Conservation (phyloP, 2,888 invertebrate species). For the Tenthredo mesomela region DNA sequence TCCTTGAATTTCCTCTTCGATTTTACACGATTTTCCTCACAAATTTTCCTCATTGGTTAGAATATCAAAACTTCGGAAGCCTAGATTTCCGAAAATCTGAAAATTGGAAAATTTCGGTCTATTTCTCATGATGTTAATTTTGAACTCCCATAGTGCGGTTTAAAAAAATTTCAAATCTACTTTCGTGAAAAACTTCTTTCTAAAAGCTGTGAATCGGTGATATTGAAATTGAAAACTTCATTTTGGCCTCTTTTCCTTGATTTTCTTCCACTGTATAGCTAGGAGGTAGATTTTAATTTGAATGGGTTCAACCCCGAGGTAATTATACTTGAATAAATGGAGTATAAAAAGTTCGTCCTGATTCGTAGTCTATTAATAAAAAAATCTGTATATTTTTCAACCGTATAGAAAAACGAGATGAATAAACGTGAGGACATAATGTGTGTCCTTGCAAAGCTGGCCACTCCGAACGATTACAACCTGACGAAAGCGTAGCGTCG, state of each 20-base stretch:
- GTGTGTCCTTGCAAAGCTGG: constrained; percentile 8
- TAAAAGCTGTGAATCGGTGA: no score
- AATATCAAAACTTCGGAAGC: no score
- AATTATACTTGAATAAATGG: neutral
- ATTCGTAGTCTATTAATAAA: neutral
- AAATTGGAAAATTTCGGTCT: no score
- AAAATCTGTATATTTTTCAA: neutral
- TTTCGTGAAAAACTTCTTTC: no score
- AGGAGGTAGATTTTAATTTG: no score
- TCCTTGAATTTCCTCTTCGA: neutral
- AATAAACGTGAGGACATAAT: neutral
- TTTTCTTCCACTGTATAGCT: no score
- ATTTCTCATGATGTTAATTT: no score
- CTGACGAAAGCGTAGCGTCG: constrained; percentile 10
- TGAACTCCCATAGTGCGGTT: no score
- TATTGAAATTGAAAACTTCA: no score
- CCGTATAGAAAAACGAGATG: neutral
- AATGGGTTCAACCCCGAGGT: no score
- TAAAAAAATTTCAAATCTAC: no score
- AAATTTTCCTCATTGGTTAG: neutral
- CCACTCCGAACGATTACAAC: constrained; percentile 41
- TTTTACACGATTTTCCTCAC: neutral
- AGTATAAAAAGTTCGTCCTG: neutral
- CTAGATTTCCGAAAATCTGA: no score
- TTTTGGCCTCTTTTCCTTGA: neutral